A percentile compares a stretch with the other conserved stretches of the same genome.
These are phyloP conservation scores for Tineola bisselliella DNA, from an alignment of 2,888 invertebrate species.

Conservation along the genomic window DNA sequence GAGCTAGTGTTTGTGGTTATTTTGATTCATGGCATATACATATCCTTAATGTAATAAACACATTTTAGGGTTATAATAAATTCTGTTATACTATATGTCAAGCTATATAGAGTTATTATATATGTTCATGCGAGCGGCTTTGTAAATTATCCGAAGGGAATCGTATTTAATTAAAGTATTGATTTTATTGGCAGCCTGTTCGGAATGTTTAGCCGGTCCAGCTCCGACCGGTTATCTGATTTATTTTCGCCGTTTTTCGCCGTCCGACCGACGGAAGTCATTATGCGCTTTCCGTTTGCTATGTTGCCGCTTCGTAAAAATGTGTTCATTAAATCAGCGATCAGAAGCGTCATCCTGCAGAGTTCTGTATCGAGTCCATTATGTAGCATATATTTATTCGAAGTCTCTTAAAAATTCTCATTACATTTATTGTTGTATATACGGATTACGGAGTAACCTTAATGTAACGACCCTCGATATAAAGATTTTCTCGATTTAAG, in stretches of 20 bases:
- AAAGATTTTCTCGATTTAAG: too few species aligned
- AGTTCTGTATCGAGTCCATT: slow-evolving; percentile 30
- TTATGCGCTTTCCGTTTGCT: slow-evolving; percentile 60
- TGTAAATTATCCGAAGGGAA: not conserved
- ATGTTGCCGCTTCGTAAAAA: slow-evolving; percentile 54
- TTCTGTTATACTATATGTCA: too few species aligned
- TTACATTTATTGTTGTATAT: too few species aligned
- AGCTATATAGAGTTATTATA: too few species aligned
- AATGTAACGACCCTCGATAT: too few species aligned
- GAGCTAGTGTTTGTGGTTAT: too few species aligned
- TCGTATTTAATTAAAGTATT: slow-evolving; percentile 7
- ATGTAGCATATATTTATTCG: slow-evolving; percentile 16
- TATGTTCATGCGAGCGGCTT: not conserved
- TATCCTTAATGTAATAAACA: too few species aligned
- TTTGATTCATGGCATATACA: too few species aligned
- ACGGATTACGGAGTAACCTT: too few species aligned
- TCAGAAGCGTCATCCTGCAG: slow-evolving; percentile 30
- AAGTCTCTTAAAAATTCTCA: too few species aligned
- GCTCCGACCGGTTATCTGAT: slow-evolving; percentile 21
- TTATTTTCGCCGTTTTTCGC: slow-evolving; percentile 54
- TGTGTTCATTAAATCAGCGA: slow-evolving; percentile 59
- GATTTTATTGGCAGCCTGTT: slow-evolving; percentile 3
- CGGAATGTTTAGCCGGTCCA: not conserved
- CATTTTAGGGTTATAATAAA: too few species aligned
- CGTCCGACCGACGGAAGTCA: slow-evolving; percentile 54